phyloP scores from a whole-genome alignment of 2,888 invertebrate species.

The Cheiracanthium punctorium region DNA sequence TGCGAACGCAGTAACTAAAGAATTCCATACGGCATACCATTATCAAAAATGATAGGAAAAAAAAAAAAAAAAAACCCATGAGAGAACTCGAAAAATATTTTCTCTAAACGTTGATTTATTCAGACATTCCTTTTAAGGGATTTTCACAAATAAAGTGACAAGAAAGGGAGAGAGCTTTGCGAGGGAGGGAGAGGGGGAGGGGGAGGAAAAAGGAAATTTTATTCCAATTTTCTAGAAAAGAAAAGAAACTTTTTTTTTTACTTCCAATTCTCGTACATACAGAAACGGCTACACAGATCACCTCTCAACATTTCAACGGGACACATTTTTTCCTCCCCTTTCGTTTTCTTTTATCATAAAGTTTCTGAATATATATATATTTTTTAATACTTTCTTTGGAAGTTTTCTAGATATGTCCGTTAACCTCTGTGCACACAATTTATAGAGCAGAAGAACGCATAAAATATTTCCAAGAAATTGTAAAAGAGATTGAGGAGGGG shows the following conservation, averaged over 20 bases:
- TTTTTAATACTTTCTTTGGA: background rate
- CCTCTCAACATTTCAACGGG: background rate
- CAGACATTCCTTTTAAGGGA: background rate
- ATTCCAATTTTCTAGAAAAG: background rate
- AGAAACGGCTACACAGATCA: background rate
- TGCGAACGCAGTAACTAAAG: too few species aligned
- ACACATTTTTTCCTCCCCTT: background rate
- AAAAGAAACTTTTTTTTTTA: background rate
- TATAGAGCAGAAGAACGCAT: background rate
- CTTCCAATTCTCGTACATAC: background rate
- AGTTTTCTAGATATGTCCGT: background rate
- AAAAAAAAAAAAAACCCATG: too few species aligned
- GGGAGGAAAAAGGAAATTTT: background rate
- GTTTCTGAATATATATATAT: background rate
- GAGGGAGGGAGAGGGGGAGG: background rate
- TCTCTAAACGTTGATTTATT: background rate
- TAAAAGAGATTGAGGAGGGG: background rate
- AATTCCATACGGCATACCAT: too few species aligned
- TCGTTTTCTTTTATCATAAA: background rate
- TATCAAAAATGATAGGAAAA: too few species aligned
- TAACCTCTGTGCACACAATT: background rate
- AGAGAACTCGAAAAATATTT: background rate
- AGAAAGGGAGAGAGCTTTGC: background rate
- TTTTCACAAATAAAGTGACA: background rate
- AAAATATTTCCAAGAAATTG: background rate